phyloP scores from a whole-genome alignment of 2,113 vertebrate genomes.

The Amphiprion percula region DNA sequence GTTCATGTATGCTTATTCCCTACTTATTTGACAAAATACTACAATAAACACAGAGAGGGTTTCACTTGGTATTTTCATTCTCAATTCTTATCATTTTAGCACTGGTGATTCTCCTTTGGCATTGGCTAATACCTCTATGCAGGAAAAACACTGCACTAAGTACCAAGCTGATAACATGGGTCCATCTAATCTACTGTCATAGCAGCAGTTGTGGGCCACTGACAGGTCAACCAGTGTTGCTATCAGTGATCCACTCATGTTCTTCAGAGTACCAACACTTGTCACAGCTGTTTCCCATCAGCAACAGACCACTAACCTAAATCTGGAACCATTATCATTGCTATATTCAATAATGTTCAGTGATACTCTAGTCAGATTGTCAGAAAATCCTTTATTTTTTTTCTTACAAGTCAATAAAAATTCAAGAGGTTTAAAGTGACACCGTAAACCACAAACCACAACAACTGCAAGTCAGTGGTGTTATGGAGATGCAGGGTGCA shows the following conservation, averaged over 20 bases:
- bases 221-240: conserved; percentile 42
- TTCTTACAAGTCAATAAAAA: conserved; percentile 11
- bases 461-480: conserved; percentile 29
- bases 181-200: conserved; percentile 52
- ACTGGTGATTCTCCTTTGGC: too few species aligned
- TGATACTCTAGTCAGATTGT: neutral
- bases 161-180: conserved; percentile 9
- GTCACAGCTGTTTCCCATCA: conserved; percentile 33
- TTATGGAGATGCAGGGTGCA: conserved; percentile 52
- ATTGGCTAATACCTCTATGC: too few species aligned
- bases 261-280: conserved; percentile 45
- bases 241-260: conserved; percentile 54
- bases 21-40: too few species aligned
- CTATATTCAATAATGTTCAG: neutral
- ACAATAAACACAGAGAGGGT: too few species aligned
- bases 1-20: too few species aligned
- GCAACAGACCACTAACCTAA: neutral
- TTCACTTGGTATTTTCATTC: too few species aligned
- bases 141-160: too few species aligned
- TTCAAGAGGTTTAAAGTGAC: neutral
- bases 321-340: neutral
- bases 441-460: conserved; percentile 52
- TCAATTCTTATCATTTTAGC: too few species aligned
- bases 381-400: conserved; percentile 2
- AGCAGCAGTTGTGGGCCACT: conserved; percentile 24